A percentile compares a stretch with the other conserved stretches of the same genome.
phyloP scores from a whole-genome alignment of 2,888 invertebrate species.

The Chydorus sphaericus region DNA sequence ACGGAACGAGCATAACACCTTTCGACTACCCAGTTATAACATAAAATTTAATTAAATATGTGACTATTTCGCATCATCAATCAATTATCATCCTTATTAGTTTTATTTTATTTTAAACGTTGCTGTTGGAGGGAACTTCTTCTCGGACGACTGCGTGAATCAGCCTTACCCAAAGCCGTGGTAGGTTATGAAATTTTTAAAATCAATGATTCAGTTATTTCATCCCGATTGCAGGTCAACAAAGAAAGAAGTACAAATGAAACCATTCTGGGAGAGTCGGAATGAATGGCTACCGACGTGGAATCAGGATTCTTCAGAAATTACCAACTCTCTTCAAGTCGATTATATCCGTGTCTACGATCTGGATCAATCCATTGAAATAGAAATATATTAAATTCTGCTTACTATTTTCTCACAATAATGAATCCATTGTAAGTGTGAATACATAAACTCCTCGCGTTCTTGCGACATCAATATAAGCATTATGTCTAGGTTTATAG shows the following conservation, averaged over 20 bases:
- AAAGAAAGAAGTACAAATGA: conserved; percentile 12
- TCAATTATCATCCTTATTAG: conserved; percentile 20
- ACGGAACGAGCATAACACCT: conserved; percentile 14
- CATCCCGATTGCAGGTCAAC: neutral
- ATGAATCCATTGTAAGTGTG: conserved; percentile 9
- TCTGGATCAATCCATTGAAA: too few species aligned
- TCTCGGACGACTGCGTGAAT: conserved; percentile 21
- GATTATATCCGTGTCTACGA: conserved; percentile 14
- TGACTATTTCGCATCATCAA: too few species aligned
- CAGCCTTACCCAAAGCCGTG: conserved; percentile 20
- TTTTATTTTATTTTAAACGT: conserved; percentile 30
- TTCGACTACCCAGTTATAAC: conserved; percentile 16
- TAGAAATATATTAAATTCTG: too few species aligned
- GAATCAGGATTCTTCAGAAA: neutral
- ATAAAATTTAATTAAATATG: neutral
- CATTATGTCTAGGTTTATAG: too few species aligned
- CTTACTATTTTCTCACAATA: too few species aligned
- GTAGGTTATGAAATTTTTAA: conserved; percentile 15
- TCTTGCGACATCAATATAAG: too few species aligned
- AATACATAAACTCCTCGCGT: neutral
- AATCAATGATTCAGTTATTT: too few species aligned
- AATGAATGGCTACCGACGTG: conserved; percentile 13
- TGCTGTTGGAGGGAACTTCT: conserved; percentile 29
- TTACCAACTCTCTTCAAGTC: conserved; percentile 6
- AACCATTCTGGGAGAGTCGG: conserved; percentile 10